Evolutionary conservation across 2,113 vertebrate genomes (phyloP).

Genomic region (Oostethus manadensis): DNA sequence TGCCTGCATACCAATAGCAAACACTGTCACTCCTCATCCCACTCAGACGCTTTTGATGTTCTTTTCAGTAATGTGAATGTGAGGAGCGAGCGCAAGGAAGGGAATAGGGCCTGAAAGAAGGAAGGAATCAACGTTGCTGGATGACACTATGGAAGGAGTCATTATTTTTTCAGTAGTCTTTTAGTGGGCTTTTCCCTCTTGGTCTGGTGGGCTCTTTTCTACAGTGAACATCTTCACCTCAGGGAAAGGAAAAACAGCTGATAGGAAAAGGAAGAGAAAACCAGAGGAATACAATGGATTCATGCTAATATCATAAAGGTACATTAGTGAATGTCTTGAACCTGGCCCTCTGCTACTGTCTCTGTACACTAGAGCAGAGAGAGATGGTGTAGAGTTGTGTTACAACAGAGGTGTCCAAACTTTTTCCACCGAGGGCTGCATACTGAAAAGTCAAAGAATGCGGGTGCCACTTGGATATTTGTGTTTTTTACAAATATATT

Average conservation of each 20-base stretch:
- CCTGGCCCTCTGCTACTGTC: background rate
- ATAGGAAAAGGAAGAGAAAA: background rate
- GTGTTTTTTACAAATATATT: no score
- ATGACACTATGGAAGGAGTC: slow-evolving; percentile 11
- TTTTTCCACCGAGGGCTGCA: no score
- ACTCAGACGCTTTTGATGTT: slow-evolving; percentile 76
- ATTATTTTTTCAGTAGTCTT: slow-evolving; percentile 12
- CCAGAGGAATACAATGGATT: slow-evolving; percentile 3
- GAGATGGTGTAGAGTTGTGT: background rate
- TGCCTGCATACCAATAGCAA: slow-evolving; percentile 79
- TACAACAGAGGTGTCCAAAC: no score
- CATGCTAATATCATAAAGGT: slow-evolving; percentile 12
- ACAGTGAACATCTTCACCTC: slow-evolving; percentile 17
- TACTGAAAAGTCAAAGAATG: no score
- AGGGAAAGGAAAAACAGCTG: slow-evolving; percentile 14
- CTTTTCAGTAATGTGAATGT: slow-evolving; percentile 61
- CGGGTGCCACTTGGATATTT: no score
- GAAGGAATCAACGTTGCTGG: slow-evolving; percentile 10
- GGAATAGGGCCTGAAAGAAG: slow-evolving; percentile 8
- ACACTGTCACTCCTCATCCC: slow-evolving; percentile 75
- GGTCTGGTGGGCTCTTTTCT: background rate
- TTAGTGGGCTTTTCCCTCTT: slow-evolving; percentile 8
- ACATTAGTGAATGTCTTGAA: slow-evolving; percentile 16
- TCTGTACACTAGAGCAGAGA: background rate
- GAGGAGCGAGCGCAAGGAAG: slow-evolving; percentile 23